Evolutionary conservation across 2,113 vertebrate species (phyloP), one percentile per base, ranked within the genome.

Genomic region (Macquaria ambigua): DNA sequence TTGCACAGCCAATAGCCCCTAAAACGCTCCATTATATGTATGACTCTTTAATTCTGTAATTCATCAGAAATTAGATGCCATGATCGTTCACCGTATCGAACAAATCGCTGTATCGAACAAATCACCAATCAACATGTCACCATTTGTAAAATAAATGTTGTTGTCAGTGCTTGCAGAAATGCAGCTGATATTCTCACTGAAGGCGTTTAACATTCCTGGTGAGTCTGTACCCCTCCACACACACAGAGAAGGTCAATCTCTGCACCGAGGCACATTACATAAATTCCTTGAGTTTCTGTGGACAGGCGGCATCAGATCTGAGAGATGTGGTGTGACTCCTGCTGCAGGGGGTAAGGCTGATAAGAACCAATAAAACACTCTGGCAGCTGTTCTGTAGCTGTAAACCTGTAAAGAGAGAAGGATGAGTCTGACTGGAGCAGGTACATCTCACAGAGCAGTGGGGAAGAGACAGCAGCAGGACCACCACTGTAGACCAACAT

Each of bases 391-490:
- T 78, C 21, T 37, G 37, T 56, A 79, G 46, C 78, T 75, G 61
- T 75, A 79, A 67, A 55, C 66, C 83, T 76, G 69, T 25, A 75
- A 62, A 74, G 53, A 74, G 56, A 83, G 67, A 90, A 75, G 41
- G 76, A 61, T 46, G 59, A 74, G 68, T 81, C 34, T 79, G 76
- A 81, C 31, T 82, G 41, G 21, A 79, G 82, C 37, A 34, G 37
- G 58, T 67, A 59, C 62, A 55, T 75, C 59, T 84, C 46, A 20
- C 53, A 50, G 74, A 76, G 58, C 69, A 50, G 50, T n/a, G 69
- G 63, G 58, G 11, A 34, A n/a, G 64, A 72, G 63, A 52, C 68
- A 31, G 43, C 21, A 64, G 61, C 53, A 56, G 59, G 61, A 73
- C 5, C 53, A 59, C 3, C 77, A 31, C 76, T 53, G 72, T 10